These are phyloP conservation scores for Andrena praecox DNA, from an alignment of 2,888 invertebrate genomes.

Conservation along the genomic window DNA sequence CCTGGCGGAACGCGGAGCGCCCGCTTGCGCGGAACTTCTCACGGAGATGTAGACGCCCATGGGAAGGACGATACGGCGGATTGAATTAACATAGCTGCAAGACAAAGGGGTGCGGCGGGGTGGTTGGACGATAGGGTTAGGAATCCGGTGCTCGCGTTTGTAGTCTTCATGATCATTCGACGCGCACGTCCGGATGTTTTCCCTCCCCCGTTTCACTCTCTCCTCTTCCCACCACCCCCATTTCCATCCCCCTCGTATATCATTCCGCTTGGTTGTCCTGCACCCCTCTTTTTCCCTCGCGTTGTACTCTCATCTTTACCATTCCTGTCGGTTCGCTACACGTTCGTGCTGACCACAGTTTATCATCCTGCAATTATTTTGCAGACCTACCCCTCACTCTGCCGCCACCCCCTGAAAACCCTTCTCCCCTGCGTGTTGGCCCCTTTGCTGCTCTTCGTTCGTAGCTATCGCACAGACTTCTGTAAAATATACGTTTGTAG, in stretches of 20 bases:
- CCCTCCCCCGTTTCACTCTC: conserved; percentile 44
- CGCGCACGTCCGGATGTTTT: conserved; percentile 51
- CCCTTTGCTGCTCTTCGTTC: conserved; percentile 49
- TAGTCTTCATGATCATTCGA: conserved; percentile 68
- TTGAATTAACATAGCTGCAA: conserved; percentile 23
- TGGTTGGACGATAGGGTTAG: conserved; percentile 21
- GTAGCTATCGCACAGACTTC: conserved; percentile 60
- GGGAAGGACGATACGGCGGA: not conserved
- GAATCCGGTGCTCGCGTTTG: conserved; percentile 46
- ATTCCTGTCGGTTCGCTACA: conserved; percentile 54
- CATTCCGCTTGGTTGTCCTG: conserved; percentile 40
- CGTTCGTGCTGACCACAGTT: conserved; percentile 72
- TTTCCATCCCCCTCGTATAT: conserved; percentile 40
- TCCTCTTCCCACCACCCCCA: conserved; percentile 21
- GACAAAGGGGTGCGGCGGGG: conserved; percentile 4
- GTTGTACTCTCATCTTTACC: conserved; percentile 54
- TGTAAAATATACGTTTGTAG: conserved; percentile 78
- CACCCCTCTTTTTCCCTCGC: conserved; percentile 39
- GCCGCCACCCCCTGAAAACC: conserved; percentile 14
- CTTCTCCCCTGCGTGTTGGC: conserved; percentile 44
- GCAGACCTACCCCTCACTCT: conserved; percentile 44
- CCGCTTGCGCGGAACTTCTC: conserved; percentile 16
- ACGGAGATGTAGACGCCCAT: not conserved
- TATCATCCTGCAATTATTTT: conserved; percentile 80
- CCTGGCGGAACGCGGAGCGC: conserved; percentile 26